phyloP scores from a whole-genome alignment of 2,888 invertebrate species.

The Amiota minor region DNA sequence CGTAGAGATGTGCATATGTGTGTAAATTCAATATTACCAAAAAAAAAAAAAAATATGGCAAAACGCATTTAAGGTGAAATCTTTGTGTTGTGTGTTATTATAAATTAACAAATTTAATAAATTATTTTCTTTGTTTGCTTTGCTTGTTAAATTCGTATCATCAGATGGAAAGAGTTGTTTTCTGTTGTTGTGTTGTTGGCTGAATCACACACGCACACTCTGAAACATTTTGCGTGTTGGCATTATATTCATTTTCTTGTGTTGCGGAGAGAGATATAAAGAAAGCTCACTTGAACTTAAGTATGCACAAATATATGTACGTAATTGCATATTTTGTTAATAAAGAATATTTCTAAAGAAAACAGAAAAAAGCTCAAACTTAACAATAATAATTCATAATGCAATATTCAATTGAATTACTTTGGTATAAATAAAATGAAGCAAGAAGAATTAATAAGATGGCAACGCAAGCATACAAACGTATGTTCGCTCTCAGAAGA shows the following conservation, averaged over 20 bases:
- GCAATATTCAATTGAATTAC: neutral
- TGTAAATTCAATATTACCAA: constrained; percentile 15
- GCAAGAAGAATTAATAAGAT: neutral
- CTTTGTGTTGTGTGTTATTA: constrained; percentile 2
- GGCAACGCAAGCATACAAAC: neutral
- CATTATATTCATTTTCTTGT: neutral
- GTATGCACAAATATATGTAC: no score
- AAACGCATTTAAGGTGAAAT: constrained; percentile 19
- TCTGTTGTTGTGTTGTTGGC: constrained; percentile 1
- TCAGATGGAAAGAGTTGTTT: neutral
- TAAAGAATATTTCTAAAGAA: no score
- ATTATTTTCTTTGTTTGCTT: constrained; percentile 18
- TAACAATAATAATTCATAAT: no score
- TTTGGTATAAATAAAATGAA: neutral
- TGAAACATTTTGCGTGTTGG: constrained; percentile 5
- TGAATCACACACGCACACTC: constrained; percentile 23
- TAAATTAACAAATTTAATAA: neutral
- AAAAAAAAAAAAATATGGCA: neutral
- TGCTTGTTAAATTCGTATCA: neutral
- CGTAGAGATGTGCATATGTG: no score
- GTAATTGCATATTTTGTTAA: no score
- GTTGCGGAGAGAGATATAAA: neutral
- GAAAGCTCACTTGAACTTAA: neutral
- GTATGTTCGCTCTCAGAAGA: no score
- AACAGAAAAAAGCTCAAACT: no score